Evolutionary conservation across 2,797 vertebrate species (phyloP).

Genomic region (Peromyscus melanophrys): DNA sequence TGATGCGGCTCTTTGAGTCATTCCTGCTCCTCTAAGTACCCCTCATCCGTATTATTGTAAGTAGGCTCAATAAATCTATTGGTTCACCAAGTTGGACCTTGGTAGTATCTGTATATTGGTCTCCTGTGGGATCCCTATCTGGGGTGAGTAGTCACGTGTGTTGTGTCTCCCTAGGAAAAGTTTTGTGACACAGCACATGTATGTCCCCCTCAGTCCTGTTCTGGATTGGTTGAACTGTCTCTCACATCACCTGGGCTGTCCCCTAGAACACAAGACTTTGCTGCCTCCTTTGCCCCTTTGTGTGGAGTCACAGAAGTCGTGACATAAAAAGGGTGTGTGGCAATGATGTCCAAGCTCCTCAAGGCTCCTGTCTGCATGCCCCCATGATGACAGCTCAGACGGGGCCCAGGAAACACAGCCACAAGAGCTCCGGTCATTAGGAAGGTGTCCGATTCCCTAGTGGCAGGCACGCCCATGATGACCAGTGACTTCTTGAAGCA

Average conservation of each 20-base stretch:
- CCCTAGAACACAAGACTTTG: not conserved
- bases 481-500: not conserved
- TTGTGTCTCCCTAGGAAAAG: not conserved
- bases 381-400: not conserved
- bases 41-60: not conserved
- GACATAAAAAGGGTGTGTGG: accelerated
- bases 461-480: not conserved
- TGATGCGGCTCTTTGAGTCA: not conserved
- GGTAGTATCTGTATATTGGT: not conserved
- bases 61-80: not conserved
- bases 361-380: not conserved
- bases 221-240: not conserved
- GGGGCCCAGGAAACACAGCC: not conserved
- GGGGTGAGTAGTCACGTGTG: not conserved
- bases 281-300: not conserved
- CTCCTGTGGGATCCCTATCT: not conserved
- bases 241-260: not conserved
- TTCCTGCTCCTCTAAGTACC: not conserved
- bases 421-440: no score
- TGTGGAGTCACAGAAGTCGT: not conserved
- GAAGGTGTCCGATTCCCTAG: accelerated
- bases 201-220: not conserved
- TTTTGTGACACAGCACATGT: not conserved
- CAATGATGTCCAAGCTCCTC: accelerated
- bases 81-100: not conserved